A percentile compares a stretch with the other conserved stretches of the same genome.
Conservation (phyloP, 2,797 vertebrate genomes). For the Lagodon rhomboides region DNA sequence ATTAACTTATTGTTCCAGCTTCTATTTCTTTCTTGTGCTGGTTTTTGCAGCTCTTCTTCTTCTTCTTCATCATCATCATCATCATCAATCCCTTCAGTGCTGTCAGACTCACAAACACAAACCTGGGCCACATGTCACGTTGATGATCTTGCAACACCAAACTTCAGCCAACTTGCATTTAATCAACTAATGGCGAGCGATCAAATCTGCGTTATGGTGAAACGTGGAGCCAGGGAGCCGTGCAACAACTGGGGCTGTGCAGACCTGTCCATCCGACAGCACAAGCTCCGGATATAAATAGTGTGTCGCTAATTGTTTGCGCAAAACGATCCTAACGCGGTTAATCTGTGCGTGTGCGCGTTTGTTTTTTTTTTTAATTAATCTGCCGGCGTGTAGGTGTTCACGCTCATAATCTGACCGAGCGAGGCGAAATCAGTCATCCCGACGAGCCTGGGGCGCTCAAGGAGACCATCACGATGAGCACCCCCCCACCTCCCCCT, state of each 20-base stretch:
- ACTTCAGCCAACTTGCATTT: conserved; percentile 6
- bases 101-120: background rate
- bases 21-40: background rate
- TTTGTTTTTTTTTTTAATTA: too few species aligned
- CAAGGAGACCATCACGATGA: conserved; percentile 43
- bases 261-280: conserved; percentile 1
- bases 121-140: background rate
- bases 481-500: background rate
- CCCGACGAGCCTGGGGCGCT: conserved; percentile 31
- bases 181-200: conserved; percentile 58
- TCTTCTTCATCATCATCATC: background rate
- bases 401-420: conserved; percentile 43
- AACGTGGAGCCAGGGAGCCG: conserved; percentile 40
- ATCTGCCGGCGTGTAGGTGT: conserved; percentile 45
- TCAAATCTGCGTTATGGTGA: conserved; percentile 36
- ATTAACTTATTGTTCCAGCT: background rate
- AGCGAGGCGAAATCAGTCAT: conserved; percentile 60
- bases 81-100: background rate
- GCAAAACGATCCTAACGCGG: background rate
- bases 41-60: background rate
- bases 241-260: conserved; percentile 29
- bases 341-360: conserved; percentile 31
- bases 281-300: conserved; percentile 40
- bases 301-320: conserved; percentile 39
- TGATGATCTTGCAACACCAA: background rate